Base-by-base conservation (phyloP, 2,888 invertebrate genomes). In the Sisyra nigra region DNA sequence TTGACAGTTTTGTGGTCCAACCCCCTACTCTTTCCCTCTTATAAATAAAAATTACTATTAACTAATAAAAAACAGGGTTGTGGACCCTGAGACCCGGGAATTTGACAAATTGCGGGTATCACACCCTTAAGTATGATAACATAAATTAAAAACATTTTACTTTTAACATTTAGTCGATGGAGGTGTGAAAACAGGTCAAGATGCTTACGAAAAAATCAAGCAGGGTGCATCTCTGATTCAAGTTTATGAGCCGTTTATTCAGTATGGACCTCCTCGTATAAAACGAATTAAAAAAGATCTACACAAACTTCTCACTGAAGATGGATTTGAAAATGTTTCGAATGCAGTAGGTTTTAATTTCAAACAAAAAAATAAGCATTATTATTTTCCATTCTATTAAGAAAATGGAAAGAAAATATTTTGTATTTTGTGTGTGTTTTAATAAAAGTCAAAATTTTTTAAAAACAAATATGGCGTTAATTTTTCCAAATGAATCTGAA, bases 191-290 rank as follows among this genome's bases (percentile, higher is more conserved):
- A 72, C 72, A 46, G 98, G 97, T 0, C 57, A 73, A 56, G 94
- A 96, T 67, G 96, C 93, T 0, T 94, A 83, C 60, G 85, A 88
- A 41, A 98, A 97, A 65, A 87, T 98, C 43, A 73, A 81, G 57
- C 93, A 96, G 3, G 98, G 98, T 3, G 97, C 98, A 1, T 82
- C 80, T 49, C 72, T 85, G 30, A 68, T 98, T 1, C 96, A 97
- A 65, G 67, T 97, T 45, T 98, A 98, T 57, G 88, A 93, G 3
- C 78, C 88, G 0, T 70, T 93, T 41, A 73, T 83, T 8, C 87
- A 80, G 53, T 73, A 80, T 52, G 94, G 96, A 0, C 93, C 94
- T 3, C 82, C 86, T 2, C 63, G 92, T 30, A 74, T 93, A 0
- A 63, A 69, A 0, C 78, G 75, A 59, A 83, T 96, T 42, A 93